These are phyloP conservation scores for Orchestes rusci DNA, from an alignment of 2,888 invertebrate genomes.

Conservation along the genomic window DNA sequence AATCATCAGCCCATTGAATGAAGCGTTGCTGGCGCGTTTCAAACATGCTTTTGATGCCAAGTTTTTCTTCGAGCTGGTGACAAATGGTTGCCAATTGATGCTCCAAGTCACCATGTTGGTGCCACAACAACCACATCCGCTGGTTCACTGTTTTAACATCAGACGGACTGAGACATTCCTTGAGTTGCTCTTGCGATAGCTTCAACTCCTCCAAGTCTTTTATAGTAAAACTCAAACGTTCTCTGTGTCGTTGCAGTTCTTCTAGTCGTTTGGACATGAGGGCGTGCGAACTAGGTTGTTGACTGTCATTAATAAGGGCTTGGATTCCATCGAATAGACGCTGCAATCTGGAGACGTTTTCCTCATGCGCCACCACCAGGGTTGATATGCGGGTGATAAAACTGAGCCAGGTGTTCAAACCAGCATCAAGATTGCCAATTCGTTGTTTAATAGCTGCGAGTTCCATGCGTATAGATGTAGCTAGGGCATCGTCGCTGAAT, in stretches of 20 bases:
- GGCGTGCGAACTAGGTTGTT: constrained; percentile 52
- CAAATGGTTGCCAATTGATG: constrained; percentile 63
- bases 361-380: constrained; percentile 58
- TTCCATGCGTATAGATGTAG: constrained; percentile 74
- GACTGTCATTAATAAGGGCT: constrained; percentile 51
- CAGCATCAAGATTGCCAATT: constrained; percentile 71
- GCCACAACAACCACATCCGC: constrained; percentile 67
- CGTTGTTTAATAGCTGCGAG: constrained; percentile 69
- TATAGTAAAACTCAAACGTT: constrained; percentile 50
- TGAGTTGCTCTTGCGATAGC: constrained; percentile 71
- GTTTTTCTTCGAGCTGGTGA: constrained; percentile 65
- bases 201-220: constrained; percentile 64
- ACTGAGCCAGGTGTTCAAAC: constrained; percentile 72
- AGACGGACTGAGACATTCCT: constrained; percentile 75
- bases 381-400: constrained; percentile 62
- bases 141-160: constrained; percentile 78
- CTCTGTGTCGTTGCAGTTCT: constrained; percentile 54
- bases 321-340: constrained; percentile 59
- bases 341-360: constrained; percentile 53
- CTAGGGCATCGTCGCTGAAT: constrained; percentile 70
- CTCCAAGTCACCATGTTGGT: constrained; percentile 74
- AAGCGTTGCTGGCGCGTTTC: constrained; percentile 59
- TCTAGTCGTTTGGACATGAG: constrained; percentile 59
- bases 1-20: constrained; percentile 60
- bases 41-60: constrained; percentile 65